These are phyloP conservation scores for Ceriagrion tenellum DNA, from an alignment of 2,888 invertebrate genomes.

Conservation along the genomic window DNA sequence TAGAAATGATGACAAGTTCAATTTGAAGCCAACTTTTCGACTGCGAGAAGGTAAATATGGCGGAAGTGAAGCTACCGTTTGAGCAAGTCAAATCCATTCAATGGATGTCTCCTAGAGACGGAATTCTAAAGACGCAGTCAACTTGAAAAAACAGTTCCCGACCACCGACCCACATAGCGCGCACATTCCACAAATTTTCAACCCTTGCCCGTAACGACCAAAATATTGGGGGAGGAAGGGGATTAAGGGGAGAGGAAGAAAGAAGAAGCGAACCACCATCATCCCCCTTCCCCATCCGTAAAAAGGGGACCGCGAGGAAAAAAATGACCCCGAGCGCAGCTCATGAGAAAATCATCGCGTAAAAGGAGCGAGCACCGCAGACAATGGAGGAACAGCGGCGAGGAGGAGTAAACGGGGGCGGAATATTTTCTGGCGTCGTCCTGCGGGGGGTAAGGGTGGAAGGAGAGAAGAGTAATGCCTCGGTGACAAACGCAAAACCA, in stretches of 20 bases:
- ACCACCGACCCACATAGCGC: background rate
- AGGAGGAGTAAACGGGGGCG: background rate
- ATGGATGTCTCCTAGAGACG: background rate
- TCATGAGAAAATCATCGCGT: conserved; percentile 32
- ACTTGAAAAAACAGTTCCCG: background rate
- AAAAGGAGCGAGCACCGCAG: background rate
- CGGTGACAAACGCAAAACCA: conserved; percentile 63
- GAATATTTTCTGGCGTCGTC: background rate
- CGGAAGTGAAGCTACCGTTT: background rate
- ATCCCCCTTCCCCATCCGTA: too few species aligned
- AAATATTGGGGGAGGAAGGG: background rate
- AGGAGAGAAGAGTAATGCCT: conserved; percentile 43
- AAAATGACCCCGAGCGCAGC: background rate
- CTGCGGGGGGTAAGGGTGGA: background rate
- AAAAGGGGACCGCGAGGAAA: background rate
- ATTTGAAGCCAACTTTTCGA: too few species aligned
- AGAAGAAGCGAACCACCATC: background rate
- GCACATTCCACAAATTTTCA: background rate
- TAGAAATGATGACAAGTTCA: too few species aligned
- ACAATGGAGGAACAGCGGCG: conserved; percentile 22
- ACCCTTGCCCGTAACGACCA: background rate
- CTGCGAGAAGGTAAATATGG: background rate
- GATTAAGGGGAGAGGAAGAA: too few species aligned
- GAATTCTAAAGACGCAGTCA: background rate
- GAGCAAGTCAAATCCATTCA: background rate